Evolutionary conservation across 2,888 invertebrate species (phyloP).

Genomic region (Eupithecia pulchellata): DNA sequence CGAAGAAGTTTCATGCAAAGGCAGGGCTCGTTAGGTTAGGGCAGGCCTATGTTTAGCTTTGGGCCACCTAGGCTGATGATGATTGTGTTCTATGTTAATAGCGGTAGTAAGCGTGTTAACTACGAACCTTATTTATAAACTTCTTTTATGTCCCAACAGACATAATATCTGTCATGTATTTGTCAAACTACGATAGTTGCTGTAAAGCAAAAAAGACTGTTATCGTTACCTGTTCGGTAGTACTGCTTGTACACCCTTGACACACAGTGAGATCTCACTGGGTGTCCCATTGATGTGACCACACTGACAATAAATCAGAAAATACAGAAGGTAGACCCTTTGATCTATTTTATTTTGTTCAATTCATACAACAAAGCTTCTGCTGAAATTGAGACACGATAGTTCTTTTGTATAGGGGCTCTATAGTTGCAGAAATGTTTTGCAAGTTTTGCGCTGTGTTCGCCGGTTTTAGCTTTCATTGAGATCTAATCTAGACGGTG

Average conservation of each 20-base stretch:
- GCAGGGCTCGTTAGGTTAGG: neutral
- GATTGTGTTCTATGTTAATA: too few relatives aligned
- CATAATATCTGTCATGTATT: too few relatives aligned
- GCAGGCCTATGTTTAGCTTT: neutral
- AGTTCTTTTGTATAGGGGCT: neutral
- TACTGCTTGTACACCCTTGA: neutral
- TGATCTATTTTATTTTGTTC: neutral
- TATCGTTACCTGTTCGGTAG: neutral
- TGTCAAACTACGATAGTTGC: too few relatives aligned
- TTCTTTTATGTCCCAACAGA: too few relatives aligned
- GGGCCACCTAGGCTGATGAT: neutral
- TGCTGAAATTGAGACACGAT: neutral
- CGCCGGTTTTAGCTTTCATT: neutral
- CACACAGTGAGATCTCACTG: neutral
- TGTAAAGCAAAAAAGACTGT: neutral
- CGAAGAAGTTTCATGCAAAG: neutral
- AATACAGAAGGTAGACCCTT: neutral
- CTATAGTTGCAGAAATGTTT: neutral
- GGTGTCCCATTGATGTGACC: neutral
- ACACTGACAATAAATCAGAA: neutral
- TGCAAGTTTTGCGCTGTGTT: neutral
- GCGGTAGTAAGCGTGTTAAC: too few relatives aligned
- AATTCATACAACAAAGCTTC: neutral
- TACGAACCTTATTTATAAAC: too few relatives aligned
- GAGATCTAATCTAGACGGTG: neutral